phyloP scores from a whole-genome alignment of 2,113 vertebrate species.

The Cyphomyrus plagiostoma region DNA sequence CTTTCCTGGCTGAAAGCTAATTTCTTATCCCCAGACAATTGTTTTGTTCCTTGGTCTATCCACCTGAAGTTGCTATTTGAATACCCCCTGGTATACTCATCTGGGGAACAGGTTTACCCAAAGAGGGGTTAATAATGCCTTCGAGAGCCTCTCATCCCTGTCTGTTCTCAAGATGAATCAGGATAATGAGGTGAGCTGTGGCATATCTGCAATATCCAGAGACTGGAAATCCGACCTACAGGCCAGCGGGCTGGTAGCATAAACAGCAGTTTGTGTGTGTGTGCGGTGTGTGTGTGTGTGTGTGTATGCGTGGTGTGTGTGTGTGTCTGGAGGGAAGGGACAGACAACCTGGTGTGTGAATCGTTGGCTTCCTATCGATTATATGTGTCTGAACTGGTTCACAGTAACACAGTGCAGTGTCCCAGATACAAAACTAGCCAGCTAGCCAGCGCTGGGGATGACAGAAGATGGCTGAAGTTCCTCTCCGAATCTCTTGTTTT shows the following conservation, averaged over 20 bases:
- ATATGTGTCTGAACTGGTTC: background rate
- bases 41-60: background rate
- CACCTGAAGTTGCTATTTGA: background rate
- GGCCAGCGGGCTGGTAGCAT: background rate
- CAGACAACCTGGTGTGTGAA: background rate
- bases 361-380: background rate
- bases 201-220: slow-evolving; percentile 58
- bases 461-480: background rate
- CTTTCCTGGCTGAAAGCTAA: background rate
- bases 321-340: background rate
- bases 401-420: background rate
- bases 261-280: background rate
- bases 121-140: slow-evolving; percentile 71
- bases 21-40: background rate
- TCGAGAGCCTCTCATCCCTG: slow-evolving; percentile 59
- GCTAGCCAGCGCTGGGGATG: background rate
- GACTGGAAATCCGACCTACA: background rate
- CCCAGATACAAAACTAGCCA: background rate
- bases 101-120: slow-evolving; percentile 57
- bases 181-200: slow-evolving; percentile 66
- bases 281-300: background rate
- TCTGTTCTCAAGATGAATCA: slow-evolving; percentile 66
- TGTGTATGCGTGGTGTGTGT: background rate
- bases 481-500: background rate
- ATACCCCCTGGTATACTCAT: slow-evolving; percentile 39